Evolutionary conservation across 2,888 invertebrate species (phyloP), one percentile per base, ranked within the genome.

Genomic region (Lasioglossum marginatum): DNA sequence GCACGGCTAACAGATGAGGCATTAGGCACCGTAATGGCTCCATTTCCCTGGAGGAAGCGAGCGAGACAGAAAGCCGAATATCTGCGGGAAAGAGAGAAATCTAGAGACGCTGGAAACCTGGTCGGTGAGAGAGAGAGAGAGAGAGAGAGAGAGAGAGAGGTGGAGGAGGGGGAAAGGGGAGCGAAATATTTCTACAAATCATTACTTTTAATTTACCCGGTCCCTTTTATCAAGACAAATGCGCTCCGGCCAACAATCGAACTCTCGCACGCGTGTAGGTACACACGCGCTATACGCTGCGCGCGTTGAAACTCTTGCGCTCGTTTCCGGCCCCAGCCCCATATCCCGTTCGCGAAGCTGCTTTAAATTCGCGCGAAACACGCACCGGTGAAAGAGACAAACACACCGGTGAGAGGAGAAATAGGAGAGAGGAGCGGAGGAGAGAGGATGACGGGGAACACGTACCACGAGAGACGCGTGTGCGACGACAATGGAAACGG

Each of bases 181-280:
- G 70, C 86, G 75, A 93, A 94, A 94, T 94, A 95, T 95, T 95
- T 95, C 95, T 94, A 95, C 95, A 94, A 95, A 95, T 95, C 95
- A 95, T 95, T 95, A 95, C 94, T 95, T 95, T 95, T 95, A 95
- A 95, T 95, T 95, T 95, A 93, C 52, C 52, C 91, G 92, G 92
- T 91, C 91, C 90, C 92, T 90, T 92, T 93, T 92, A 93, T 93
- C 92, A 93, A 93, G 93, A 93, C 92, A 92, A 93, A 93, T 93
- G 93, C 89, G 88, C 71, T 16, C 80, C 75, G 76, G 71, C 83
- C 75, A 75, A 80, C 86, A 66, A 78, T 77, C 85, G 86, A 80
- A 82, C 74, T 27, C 23, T 37, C 37, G 45, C 71, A 16, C 73
- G 73, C 82, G 72, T 77, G 43, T 70, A 31, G 34, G 31, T 37